Conservation (phyloP, 2,113 vertebrate species). For the Hemiscyllium ocellatum region DNA sequence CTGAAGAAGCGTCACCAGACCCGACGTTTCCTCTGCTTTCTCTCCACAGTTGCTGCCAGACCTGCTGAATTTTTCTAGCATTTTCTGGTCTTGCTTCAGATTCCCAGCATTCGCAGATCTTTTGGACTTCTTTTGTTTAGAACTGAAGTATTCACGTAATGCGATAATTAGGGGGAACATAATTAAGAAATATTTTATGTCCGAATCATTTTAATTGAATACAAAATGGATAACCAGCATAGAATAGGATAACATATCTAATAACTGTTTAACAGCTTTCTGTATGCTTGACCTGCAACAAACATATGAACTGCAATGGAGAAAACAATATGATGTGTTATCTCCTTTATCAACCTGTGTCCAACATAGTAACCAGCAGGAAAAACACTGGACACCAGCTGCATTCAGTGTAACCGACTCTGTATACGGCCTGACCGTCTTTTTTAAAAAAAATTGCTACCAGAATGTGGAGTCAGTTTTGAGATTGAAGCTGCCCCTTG, state of each 20-base stretch:
- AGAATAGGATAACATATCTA: not conserved
- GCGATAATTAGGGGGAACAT: not conserved
- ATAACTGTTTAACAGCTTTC: slow-evolving; percentile 14
- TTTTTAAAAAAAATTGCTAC: not conserved
- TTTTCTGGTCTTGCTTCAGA: no score
- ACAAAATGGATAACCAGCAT: not conserved
- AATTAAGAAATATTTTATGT: not conserved
- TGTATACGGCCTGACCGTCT: not conserved
- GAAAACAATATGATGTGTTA: not conserved
- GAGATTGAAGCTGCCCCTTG: not conserved
- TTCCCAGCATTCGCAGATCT: no score
- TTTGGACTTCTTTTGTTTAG: not conserved
- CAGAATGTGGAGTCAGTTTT: not conserved
- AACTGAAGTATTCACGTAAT: not conserved
- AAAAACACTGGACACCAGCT: not conserved
- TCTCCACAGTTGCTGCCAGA: no score
- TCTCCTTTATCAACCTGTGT: no score
- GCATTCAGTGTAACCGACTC: not conserved
- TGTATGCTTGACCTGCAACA: not conserved
- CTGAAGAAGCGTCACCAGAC: no score
- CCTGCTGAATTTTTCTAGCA: no score
- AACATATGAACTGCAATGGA: not conserved
- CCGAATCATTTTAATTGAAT: not conserved
- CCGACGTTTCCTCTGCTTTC: no score
- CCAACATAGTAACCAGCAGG: not conserved